Percentiles rank a stretch among this genome's conserved stretches.
phyloP scores from a whole-genome alignment of 2,113 vertebrate species.

The Octodon degus region DNA sequence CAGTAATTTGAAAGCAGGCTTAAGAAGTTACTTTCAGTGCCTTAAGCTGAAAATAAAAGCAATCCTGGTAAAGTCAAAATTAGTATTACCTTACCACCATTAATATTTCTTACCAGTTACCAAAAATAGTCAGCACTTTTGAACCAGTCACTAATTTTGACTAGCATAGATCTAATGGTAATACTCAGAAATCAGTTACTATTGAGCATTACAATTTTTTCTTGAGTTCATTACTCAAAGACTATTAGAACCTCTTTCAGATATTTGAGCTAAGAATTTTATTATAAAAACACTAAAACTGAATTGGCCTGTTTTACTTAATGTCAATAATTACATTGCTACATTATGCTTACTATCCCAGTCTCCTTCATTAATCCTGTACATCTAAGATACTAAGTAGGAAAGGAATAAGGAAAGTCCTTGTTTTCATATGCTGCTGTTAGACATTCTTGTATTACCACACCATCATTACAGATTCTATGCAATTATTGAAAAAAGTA shows the following conservation, averaged over 20 bases:
- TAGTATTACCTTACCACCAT: not conserved
- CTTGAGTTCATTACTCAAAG: not conserved
- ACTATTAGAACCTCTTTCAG: slow-evolving; percentile 36
- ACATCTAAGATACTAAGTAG: not conserved
- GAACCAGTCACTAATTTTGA: not conserved
- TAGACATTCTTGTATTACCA: not conserved
- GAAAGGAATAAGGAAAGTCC: not conserved
- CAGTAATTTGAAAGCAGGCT: slow-evolving; percentile 29
- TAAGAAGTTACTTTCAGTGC: slow-evolving; percentile 45
- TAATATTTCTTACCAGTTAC: slow-evolving; percentile 28
- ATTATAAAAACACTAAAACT: slow-evolving; percentile 35
- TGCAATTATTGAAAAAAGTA: slow-evolving; percentile 38
- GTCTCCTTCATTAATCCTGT: not conserved
- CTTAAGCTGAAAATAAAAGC: slow-evolving; percentile 42
- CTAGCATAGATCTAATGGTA: not conserved
- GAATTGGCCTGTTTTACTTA: not conserved
- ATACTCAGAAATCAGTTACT: slow-evolving; percentile 22
- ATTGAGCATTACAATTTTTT: slow-evolving; percentile 8
- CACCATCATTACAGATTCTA: not conserved
- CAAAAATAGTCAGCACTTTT: slow-evolving; percentile 24
- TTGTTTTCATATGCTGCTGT: not conserved
- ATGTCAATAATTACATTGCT: slow-evolving; percentile 19
- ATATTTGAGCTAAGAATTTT: slow-evolving; percentile 11
- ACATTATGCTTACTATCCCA: slow-evolving; percentile 7
- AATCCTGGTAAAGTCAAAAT: slow-evolving; percentile 39